A percentile compares a stretch with the other conserved stretches of the same genome.
These are phyloP conservation scores for Littorina saxatilis DNA, from an alignment of 1,140 invertebrate genomes.

Conservation along the genomic window DNA sequence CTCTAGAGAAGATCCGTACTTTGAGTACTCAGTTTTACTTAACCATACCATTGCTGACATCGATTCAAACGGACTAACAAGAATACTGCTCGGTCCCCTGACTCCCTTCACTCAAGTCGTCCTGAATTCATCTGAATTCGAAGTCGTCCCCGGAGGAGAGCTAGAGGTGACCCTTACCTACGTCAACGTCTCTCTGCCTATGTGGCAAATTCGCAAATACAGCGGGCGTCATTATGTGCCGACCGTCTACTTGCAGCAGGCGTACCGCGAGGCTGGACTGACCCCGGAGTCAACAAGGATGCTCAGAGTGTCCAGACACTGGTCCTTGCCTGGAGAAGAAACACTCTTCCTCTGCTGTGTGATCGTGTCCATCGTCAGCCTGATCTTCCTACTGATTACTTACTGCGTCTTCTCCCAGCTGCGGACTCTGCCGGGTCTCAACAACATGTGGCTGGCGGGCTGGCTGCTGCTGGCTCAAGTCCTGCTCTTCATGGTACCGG, in stretches of 20 bases:
- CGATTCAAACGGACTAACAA: no score
- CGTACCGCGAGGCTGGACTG: background rate
- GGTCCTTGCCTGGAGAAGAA: background rate
- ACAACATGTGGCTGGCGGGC: constrained; percentile 55
- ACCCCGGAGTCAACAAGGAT: background rate
- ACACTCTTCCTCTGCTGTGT: constrained; percentile 39
- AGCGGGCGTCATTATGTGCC: background rate
- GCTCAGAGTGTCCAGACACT: background rate
- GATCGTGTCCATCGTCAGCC: constrained; percentile 51
- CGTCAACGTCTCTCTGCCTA: background rate
- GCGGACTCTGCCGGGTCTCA: constrained; percentile 58
- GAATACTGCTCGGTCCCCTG: background rate
- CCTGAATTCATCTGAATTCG: constrained; percentile 4
- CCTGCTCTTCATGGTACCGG: constrained; percentile 17
- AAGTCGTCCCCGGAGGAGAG: background rate
- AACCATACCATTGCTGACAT: no score
- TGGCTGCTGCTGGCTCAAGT: constrained; percentile 56
- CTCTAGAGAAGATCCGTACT: no score
- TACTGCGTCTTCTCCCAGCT: constrained; percentile 54
- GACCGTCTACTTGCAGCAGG: background rate
- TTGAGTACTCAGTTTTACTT: no score
- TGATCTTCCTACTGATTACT: constrained; percentile 53
- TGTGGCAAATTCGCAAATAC: background rate
- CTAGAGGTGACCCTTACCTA: background rate
- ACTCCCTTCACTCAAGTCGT: background rate